phyloP scores from a whole-genome alignment of 2,797 vertebrate genomes.

The Naso thynnoides region DNA sequence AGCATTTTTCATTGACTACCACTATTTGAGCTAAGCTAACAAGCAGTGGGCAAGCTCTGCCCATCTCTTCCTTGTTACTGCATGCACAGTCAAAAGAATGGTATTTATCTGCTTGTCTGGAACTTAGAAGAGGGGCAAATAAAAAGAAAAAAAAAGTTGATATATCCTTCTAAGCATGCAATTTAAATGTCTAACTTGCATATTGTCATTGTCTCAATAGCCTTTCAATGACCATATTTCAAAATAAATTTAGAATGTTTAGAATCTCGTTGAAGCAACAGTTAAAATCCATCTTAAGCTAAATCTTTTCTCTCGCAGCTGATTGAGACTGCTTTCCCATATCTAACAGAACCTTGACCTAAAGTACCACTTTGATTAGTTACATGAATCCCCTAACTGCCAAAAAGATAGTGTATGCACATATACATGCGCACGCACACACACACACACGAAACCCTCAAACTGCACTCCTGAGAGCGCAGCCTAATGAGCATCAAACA shows the following conservation, averaged over 20 bases:
- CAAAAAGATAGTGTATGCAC: not conserved
- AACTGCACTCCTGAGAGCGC: not conserved
- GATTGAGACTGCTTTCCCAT: not conserved
- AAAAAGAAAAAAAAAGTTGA: too few relatives aligned
- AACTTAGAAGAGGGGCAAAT: too few relatives aligned
- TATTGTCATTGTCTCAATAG: not conserved
- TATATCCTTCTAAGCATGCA: not conserved
- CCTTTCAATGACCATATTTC: not conserved
- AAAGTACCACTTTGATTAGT: not conserved
- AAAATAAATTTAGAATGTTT: not conserved
- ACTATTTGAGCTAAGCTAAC: too few relatives aligned
- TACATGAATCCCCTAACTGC: slow-evolving; percentile 13
- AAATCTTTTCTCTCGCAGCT: slow-evolving; percentile 4
- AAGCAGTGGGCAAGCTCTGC: too few relatives aligned
- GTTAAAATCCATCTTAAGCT: not conserved
- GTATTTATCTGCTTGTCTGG: too few relatives aligned
- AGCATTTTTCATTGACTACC: too few relatives aligned
- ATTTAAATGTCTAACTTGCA: not conserved
- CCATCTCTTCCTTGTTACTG: too few relatives aligned
- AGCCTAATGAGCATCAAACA: slow-evolving; percentile 27
- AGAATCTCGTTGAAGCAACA: not conserved
- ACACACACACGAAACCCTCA: slow-evolving; percentile 8
- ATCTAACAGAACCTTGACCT: slow-evolving; percentile 9
- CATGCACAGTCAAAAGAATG: too few relatives aligned
- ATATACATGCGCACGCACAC: slow-evolving; percentile 8